phyloP scores from a whole-genome alignment of 92 coral and sea anemone genomes.

The Umimayanthus kanabou region DNA sequence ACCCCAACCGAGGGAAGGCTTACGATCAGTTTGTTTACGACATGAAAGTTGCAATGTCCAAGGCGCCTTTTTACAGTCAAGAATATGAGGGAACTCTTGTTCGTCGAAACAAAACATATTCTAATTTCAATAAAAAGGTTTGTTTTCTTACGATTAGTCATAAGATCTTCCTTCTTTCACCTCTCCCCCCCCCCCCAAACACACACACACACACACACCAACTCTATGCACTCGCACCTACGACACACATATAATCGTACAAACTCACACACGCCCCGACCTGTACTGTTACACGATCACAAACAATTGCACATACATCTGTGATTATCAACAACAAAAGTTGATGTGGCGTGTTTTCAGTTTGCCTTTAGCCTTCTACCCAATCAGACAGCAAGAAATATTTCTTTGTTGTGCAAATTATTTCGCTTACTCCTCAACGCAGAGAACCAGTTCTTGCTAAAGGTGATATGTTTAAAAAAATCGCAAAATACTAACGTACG shows the following conservation, averaged over 20 bases:
- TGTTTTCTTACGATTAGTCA: background rate
- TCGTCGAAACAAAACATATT: slow-evolving; percentile 23
- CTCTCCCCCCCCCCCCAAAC: too few species aligned
- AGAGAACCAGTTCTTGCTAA: too few species aligned
- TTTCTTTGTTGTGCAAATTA: too few species aligned
- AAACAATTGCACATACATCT: too few species aligned
- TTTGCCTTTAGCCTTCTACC: too few species aligned
- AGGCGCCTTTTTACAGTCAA: slow-evolving; percentile 74
- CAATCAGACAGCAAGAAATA: too few species aligned
- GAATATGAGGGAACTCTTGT: slow-evolving; percentile 44
- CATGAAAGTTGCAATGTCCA: slow-evolving; percentile 61
- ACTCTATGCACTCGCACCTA: background rate
- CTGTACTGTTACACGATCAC: too few species aligned
- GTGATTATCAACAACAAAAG: too few species aligned
- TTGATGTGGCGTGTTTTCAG: too few species aligned
- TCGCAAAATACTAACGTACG: background rate
- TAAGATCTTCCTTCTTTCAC: too few species aligned
- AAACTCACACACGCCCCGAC: background rate
- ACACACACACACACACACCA: background rate
- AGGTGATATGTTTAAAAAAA: too few species aligned
- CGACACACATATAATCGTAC: background rate
- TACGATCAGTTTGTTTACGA: slow-evolving; percentile 59
- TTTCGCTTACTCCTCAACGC: too few species aligned
- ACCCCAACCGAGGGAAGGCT: slow-evolving; percentile 48
- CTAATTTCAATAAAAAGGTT: slow-evolving; percentile 45